Percentiles rank a stretch among this genome's conserved stretches.
Evolutionary conservation across 2,888 invertebrate genomes (phyloP).

Genomic region (Nowickia ferox): DNA sequence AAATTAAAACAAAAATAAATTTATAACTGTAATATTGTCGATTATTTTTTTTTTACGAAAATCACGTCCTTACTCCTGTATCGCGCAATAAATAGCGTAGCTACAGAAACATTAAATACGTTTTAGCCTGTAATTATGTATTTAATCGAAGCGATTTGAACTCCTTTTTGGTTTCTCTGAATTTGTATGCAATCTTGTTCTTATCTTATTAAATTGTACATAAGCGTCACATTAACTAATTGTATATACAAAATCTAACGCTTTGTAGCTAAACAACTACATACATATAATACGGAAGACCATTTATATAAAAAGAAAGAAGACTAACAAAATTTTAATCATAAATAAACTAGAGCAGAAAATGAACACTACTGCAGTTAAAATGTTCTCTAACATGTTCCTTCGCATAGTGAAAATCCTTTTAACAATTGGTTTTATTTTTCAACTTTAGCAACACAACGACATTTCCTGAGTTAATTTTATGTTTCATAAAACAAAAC

Average conservation of each 20-base stretch:
- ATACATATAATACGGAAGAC: conserved; percentile 1
- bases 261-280: not conserved
- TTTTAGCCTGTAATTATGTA: too few species aligned
- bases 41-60: too few species aligned
- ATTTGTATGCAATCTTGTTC: too few species aligned
- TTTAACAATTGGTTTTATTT: conserved; percentile 51
- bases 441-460: conserved; percentile 49
- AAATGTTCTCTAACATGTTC: conserved; percentile 54
- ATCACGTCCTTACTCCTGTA: too few species aligned
- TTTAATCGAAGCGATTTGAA: too few species aligned
- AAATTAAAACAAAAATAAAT: too few species aligned
- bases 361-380: conserved; percentile 55
- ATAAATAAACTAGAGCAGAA: conserved; percentile 64
- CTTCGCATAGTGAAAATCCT: conserved; percentile 62
- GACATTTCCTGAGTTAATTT: conserved; percentile 68
- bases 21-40: too few species aligned
- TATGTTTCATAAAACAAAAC: conserved; percentile 26
- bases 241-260: conserved; percentile 33
- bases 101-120: too few species aligned
- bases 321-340: conserved; percentile 47
- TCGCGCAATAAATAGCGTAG: too few species aligned
- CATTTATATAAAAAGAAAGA: conserved; percentile 7
- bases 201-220: not conserved
- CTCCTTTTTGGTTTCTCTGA: too few species aligned
- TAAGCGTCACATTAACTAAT: conserved; percentile 19